Base-by-base conservation (phyloP, 2,888 invertebrate genomes). In the Prosapia bicincta region DNA sequence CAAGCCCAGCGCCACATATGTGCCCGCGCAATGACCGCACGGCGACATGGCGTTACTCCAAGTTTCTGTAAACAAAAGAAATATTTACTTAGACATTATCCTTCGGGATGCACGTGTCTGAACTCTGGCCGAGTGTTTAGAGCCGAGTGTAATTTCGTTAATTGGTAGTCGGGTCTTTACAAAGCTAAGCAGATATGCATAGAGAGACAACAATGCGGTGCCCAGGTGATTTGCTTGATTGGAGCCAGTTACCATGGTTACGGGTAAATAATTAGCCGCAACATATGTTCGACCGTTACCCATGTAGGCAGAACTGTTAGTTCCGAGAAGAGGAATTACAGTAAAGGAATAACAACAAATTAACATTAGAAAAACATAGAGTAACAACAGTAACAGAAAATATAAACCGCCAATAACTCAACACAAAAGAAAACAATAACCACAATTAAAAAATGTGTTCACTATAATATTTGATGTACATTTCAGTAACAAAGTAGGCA, bases 1-100 rank as follows among this genome's bases (percentile, higher is more conserved):
- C 3, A 54, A 6, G n/a, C 20, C 20, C 20, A 54, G 54, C 54
- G 54, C 54, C 13, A 54, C 20, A 54, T 20, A 54, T 20, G 54
- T 54, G 20, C 54, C 69, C 15, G 71, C 13, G 69, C 69, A 28
- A 30, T 65, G 20, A 1, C 20, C 20, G 74, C 68, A 74, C 74
- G 74, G 69, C 74, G 28, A 28, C 74, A 74, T 74, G 74, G 74
- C 74, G 74, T 23, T 20, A 54, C 24, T 69, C 43, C 23, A 69
- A 68, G 68, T 69, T 74, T 74, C 74, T 74, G 74, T 26, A 74
- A 71, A 74, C 69, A 74, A 38, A 69, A 38, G 15, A 66, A 1
- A 67, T 26, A 72, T 54, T 54, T 54, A 54, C 54, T 26, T 26
- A 76, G 23, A 72, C 23, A 24, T 30, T 9, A 30, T 1, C 30